phyloP scores from a whole-genome alignment of 2,797 vertebrate genomes.

The Cryptoblepharus egeriae region DNA sequence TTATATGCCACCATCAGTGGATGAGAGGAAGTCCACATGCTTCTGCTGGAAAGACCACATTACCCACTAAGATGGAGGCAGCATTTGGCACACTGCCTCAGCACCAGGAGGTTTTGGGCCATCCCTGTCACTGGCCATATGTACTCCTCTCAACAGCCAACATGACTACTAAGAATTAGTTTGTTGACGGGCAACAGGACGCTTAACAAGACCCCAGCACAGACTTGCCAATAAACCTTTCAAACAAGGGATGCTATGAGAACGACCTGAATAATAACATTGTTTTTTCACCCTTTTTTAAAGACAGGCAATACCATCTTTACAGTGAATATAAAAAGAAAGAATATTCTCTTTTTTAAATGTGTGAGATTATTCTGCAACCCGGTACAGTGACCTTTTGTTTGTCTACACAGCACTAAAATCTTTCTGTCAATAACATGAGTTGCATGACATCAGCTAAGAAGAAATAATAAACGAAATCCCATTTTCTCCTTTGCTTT shows the following conservation, averaged over 20 bases:
- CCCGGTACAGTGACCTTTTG: conserved; percentile 41
- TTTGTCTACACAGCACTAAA: conserved; percentile 56
- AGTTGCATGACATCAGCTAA: not conserved
- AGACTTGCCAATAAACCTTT: conserved; percentile 41
- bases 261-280: conserved; percentile 42
- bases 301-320: conserved; percentile 33
- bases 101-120: no score
- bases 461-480: conserved; percentile 50
- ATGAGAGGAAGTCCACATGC: no score
- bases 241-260: conserved; percentile 44
- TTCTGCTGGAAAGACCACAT: no score
- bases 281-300: conserved; percentile 60
- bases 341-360: not conserved
- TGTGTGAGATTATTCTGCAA: conserved; percentile 43
- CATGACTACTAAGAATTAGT: not conserved
- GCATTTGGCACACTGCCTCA: no score
- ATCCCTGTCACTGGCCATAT: not conserved
- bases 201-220: not conserved
- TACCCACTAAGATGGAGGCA: no score
- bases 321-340: conserved; percentile 38
- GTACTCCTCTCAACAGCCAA: not conserved
- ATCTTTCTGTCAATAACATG: conserved; percentile 38
- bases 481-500: conserved; percentile 47
- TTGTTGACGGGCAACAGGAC: no score
- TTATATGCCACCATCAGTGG: no score